These are phyloP conservation scores for Nomada fucata DNA, from an alignment of 2,888 invertebrate species.

Conservation along the genomic window DNA sequence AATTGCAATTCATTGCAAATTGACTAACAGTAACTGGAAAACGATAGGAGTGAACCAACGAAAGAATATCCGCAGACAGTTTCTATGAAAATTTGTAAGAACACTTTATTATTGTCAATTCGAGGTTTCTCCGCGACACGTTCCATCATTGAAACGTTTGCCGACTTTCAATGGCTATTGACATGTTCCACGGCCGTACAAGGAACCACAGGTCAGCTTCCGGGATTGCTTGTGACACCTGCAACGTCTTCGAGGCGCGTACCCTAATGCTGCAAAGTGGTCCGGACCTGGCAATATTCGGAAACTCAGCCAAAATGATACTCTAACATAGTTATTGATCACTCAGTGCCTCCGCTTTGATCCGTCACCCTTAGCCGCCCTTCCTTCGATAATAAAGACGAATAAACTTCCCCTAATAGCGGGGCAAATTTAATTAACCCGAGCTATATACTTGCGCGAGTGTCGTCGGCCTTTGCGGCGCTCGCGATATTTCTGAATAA, in stretches of 20 bases:
- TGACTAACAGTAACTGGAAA: too few species aligned
- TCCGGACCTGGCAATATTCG: slow-evolving; percentile 9
- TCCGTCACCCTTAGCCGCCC: slow-evolving; percentile 1
- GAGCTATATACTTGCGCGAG: neutral
- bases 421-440: neutral
- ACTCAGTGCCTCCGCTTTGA: neutral
- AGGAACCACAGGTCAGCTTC: slow-evolving; percentile 17
- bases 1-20: too few species aligned
- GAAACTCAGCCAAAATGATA: slow-evolving; percentile 8
- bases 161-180: slow-evolving; percentile 25
- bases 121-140: neutral
- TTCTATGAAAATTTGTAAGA: neutral
- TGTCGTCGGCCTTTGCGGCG: neutral
- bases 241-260: slow-evolving; percentile 30
- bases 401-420: neutral
- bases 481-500: neutral
- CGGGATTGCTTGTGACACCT: slow-evolving; percentile 33
- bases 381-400: too few species aligned
- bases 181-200: slow-evolving; percentile 14
- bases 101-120: neutral
- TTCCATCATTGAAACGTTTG: neutral
- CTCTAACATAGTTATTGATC: slow-evolving; percentile 15
- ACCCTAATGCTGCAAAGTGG: slow-evolving; percentile 7
- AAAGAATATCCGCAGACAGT: too few species aligned
- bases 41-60: too few species aligned